Evolutionary conservation across 1,140 invertebrate species (phyloP).

Genomic region (Hypsibius dujardini): DNA sequence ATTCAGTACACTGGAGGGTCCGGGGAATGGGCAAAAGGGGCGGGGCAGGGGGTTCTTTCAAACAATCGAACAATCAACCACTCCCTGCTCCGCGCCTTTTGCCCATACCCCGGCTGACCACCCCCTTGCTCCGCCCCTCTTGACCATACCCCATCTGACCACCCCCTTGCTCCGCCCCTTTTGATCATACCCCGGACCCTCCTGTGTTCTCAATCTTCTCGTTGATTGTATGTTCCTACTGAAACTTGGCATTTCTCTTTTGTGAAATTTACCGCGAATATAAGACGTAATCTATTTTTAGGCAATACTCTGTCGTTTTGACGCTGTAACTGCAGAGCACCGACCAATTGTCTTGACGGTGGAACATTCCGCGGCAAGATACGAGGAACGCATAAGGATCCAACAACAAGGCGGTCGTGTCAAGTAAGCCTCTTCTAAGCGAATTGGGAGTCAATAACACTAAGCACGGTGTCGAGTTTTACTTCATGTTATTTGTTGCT

Average conservation of each 20-base stretch:
- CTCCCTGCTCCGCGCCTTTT: no score
- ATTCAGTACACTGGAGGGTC: no score
- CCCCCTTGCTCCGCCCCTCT: background rate
- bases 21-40: no score
- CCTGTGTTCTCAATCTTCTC: background rate
- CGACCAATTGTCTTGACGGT: conserved; percentile 33
- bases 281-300: conserved; percentile 22
- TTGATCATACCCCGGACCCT: no score
- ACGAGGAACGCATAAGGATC: conserved; percentile 38
- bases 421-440: conserved; percentile 28
- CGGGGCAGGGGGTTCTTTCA: no score
- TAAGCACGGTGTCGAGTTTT: conserved; percentile 11
- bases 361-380: conserved; percentile 35
- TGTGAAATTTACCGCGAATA: no score
- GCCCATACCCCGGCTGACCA: background rate
- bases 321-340: conserved; percentile 27
- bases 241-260: conserved; percentile 16
- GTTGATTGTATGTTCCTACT: conserved; percentile 17
- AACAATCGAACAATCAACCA: no score
- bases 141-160: no score
- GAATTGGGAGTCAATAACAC: background rate
- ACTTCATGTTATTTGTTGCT: conserved; percentile 18
- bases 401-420: conserved; percentile 38
- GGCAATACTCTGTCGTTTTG: conserved; percentile 36
- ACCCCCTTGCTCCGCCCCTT: no score